A percentile compares a stretch with the other conserved stretches of the same genome.
phyloP scores from a whole-genome alignment of 30 jellyfish, hydroid and myxozoan genomes.

The Morbakka virulenta region DNA sequence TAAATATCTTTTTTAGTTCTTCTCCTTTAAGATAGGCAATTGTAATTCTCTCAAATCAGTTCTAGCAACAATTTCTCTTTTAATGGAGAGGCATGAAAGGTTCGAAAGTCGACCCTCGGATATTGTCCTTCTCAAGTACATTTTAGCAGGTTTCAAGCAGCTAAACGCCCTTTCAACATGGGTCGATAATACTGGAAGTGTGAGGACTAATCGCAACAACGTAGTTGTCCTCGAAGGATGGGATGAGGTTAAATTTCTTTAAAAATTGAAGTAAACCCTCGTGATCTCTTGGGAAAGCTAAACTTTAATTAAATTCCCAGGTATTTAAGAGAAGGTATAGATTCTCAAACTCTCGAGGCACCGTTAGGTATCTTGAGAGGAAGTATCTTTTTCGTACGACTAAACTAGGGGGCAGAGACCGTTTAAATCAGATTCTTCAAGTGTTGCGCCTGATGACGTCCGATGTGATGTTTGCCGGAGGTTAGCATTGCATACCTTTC shows the following conservation, averaged over 20 bases:
- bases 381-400: too few relatives aligned
- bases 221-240: conserved; percentile 21
- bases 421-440: too few relatives aligned
- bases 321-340: too few relatives aligned
- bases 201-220: conserved; percentile 31
- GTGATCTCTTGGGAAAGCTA: too few relatives aligned
- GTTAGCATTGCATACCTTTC: conserved; percentile 15
- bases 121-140: conserved; percentile 14
- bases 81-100: conserved; percentile 29
- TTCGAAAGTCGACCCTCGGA: conserved; percentile 37
- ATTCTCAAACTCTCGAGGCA: too few relatives aligned
- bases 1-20: background rate
- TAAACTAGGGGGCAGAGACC: too few relatives aligned
- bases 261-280: too few relatives aligned
- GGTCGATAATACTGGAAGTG: conserved; percentile 44
- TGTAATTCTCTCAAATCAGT: conserved; percentile 11
- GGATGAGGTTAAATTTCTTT: background rate
- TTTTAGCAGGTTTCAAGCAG: conserved; percentile 28
- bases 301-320: too few relatives aligned
- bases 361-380: too few relatives aligned
- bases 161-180: conserved; percentile 38
- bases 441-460: conserved; percentile 6
- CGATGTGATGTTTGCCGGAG: conserved; percentile 25
- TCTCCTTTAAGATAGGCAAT: conserved; percentile 2
- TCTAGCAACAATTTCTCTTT: conserved; percentile 20